These are phyloP conservation scores for Hetaerina titia DNA, from an alignment of 2,888 invertebrate species.

Conservation along the genomic window DNA sequence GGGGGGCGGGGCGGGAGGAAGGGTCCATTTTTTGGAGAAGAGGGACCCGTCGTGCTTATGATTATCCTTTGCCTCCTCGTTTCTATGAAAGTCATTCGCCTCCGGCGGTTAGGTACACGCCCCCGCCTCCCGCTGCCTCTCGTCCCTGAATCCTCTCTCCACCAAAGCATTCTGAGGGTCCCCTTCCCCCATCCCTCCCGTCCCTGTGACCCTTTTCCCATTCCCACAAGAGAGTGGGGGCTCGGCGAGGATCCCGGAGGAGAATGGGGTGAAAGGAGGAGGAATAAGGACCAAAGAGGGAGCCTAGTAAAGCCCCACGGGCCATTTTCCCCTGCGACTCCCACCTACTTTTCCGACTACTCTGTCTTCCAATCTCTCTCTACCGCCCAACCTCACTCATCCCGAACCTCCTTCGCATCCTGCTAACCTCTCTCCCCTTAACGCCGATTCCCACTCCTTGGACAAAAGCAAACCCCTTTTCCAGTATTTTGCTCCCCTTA, in stretches of 20 bases:
- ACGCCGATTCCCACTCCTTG: neutral
- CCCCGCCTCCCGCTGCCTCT: neutral
- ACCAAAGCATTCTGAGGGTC: neutral
- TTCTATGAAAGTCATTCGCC: neutral
- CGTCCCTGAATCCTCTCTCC: neutral
- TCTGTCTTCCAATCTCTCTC: too few relatives aligned
- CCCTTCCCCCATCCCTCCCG: neutral
- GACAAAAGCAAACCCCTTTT: constrained; percentile 5
- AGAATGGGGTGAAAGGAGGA: neutral
- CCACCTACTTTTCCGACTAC: too few relatives aligned
- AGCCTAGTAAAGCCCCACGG: neutral
- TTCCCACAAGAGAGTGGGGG: neutral
- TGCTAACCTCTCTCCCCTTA: neutral
- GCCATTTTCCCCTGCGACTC: neutral
- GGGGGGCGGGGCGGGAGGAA: neutral
- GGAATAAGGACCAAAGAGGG: neutral
- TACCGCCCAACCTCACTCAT: neutral
- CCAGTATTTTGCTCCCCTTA: neutral
- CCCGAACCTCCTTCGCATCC: neutral
- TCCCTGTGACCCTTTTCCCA: neutral
- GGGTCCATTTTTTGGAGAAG: neutral
- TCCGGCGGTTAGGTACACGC: neutral
- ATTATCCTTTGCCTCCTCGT: constrained; percentile 23
- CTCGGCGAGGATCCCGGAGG: neutral
- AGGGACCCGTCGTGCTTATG: neutral